Evolutionary conservation across 2,113 vertebrate genomes (phyloP).

Genomic region (Oenanthe melanoleuca): DNA sequence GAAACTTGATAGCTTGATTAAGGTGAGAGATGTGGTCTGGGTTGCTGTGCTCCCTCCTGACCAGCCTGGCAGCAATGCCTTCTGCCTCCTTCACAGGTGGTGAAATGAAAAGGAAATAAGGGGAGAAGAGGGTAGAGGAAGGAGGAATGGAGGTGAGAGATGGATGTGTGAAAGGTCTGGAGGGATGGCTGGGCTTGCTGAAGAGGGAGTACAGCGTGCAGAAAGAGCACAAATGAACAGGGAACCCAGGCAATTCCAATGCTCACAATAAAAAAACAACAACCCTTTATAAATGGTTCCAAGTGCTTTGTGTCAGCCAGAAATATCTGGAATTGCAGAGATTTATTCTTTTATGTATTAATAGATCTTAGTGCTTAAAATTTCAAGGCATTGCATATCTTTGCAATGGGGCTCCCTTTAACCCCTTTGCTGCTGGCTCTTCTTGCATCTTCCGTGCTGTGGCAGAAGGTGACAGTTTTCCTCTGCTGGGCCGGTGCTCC

Average conservation of each 20-base stretch:
- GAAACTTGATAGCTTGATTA: not conserved
- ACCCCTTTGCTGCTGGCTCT: slow-evolving; percentile 59
- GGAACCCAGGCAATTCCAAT: not conserved
- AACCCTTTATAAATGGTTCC: not conserved
- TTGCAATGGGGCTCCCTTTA: slow-evolving; percentile 68
- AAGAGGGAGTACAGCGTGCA: not conserved
- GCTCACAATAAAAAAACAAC: not conserved
- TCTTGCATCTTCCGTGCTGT: slow-evolving; percentile 62
- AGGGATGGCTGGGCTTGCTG: not conserved
- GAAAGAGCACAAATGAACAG: not conserved
- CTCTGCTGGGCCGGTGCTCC: slow-evolving; percentile 49
- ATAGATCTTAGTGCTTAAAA: slow-evolving; percentile 10
- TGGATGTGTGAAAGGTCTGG: not conserved
- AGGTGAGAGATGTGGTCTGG: not conserved
- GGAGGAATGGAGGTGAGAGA: not conserved
- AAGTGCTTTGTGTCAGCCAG: not conserved
- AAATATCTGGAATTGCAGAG: not conserved
- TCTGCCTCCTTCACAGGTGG: not conserved
- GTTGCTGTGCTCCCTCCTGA: not conserved
- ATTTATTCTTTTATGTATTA: not conserved
- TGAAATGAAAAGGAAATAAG: not conserved
- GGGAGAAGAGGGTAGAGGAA: not conserved
- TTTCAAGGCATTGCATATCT: slow-evolving; percentile 70
- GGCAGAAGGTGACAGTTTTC: slow-evolving; percentile 66
- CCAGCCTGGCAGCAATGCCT: not conserved